Conservation (phyloP, 2,888 invertebrate genomes). For the Cerastis rubricosa region DNA sequence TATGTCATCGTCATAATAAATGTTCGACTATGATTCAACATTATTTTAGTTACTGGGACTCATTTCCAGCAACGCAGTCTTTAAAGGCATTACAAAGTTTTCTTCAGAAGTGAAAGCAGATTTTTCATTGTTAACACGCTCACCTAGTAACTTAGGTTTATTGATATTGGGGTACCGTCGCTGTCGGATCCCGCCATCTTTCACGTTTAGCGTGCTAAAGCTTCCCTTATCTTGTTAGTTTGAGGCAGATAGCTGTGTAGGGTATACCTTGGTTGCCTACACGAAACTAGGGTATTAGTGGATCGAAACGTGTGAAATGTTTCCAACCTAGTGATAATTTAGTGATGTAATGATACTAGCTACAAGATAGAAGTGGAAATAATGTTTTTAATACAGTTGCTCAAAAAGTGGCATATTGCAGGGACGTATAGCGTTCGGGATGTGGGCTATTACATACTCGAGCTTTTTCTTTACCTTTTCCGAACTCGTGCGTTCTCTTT, state of each 20-base stretch:
- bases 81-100: conserved; percentile 13
- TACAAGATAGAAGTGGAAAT: too few species aligned
- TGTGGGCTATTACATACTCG: too few species aligned
- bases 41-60: not conserved
- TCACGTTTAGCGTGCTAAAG: conserved; percentile 36
- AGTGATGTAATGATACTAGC: not conserved
- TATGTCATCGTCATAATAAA: not conserved
- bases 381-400: too few species aligned
- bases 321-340: not conserved
- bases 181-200: conserved; percentile 27
- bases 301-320: not conserved
- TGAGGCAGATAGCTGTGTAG: conserved; percentile 9
- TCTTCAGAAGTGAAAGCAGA: not conserved
- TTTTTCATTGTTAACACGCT: conserved; percentile 47
- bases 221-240: conserved; percentile 29
- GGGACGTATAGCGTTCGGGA: too few species aligned
- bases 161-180: conserved; percentile 41
- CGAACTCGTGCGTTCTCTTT: too few species aligned
- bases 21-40: not conserved
- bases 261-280: not conserved
- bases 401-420: too few species aligned
- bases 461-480: too few species aligned
- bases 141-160: conserved; percentile 34
- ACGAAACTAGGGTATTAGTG: not conserved
- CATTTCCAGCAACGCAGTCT: conserved; percentile 3